phyloP scores from a whole-genome alignment of 2,113 vertebrate species.

The Zosterops borbonicus region DNA sequence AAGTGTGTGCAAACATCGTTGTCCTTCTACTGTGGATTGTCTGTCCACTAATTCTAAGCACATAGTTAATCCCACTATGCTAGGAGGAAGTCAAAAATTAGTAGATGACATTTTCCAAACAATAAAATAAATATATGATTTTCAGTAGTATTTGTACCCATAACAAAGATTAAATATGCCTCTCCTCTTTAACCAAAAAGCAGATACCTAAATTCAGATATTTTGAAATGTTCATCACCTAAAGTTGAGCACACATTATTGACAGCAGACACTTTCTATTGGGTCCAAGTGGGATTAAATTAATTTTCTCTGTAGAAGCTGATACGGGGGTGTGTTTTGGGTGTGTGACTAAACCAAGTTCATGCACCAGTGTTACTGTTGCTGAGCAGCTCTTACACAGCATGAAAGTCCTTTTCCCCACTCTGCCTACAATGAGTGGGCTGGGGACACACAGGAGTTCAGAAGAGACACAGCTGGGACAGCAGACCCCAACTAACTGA shows the following conservation, averaged over 20 bases:
- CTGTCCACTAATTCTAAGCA: neutral
- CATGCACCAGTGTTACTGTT: neutral
- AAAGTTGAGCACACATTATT: neutral
- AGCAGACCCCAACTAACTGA: neutral
- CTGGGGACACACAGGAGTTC: neutral
- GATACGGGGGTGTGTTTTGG: neutral
- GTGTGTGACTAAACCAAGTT: neutral
- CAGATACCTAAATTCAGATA: neutral
- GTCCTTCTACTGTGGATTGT: neutral
- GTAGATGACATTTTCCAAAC: neutral
- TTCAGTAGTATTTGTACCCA: neutral
- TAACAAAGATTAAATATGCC: neutral
- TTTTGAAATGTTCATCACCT: neutral
- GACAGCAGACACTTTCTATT: neutral
- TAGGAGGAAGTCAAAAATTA: neutral
- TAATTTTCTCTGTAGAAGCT: neutral
- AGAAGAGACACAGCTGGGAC: neutral
- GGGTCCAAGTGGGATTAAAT: neutral
- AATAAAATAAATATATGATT: neutral
- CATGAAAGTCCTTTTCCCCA: neutral
- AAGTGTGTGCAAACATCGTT: neutral
- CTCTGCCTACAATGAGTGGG: neutral
- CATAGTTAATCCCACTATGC: neutral
- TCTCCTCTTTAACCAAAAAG: neutral
- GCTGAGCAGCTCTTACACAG: neutral